Base-by-base conservation (phyloP, 2,888 invertebrate genomes). In the Eilema sororculum region DNA sequence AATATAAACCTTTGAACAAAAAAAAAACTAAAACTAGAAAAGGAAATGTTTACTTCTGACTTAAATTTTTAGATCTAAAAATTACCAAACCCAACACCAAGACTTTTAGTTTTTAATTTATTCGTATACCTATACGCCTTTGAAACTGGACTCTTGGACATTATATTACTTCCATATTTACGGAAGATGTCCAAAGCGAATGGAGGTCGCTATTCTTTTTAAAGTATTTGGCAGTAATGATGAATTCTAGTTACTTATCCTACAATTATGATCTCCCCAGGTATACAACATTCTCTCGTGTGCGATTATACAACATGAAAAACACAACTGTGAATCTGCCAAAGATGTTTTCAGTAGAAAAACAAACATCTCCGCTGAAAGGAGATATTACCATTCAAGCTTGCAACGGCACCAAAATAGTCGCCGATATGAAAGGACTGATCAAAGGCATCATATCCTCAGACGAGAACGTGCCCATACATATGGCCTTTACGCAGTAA, bases 401-500 rank as follows among this genome's bases (percentile, higher is more conserved):
- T 0, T 89, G 88, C 33, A 90, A 89, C 78, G 86, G 91, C 22
- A 87, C 91, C 1, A 88, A 94, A 0, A 96, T 97, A 0, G 96
- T 97, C 0, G 97, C 97, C 79, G 96, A 96, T 67, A 94, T 95
- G 79, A 92, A 96, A 16, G 98, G 98, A 0, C 91, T 98, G 30
- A 90, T 98, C 41, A 98, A 98, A 88, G 97, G 98, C 0, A 90
- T 98, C 0, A 88, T 91, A 2, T 84, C 90, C 0, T 75, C 86
- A 0, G 87, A 87, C 13, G 94, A 93, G 0, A 89, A 90, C n/a
- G 83, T 87, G 22, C 93, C 98, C 0, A 96, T 98, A 0, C 97
- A 97, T 85, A 95, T 98, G 85, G 97, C 97, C 87, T 98, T 97
- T 91, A 96, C 97, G 0, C 97, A 97, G 95, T 97, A 95, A 95